Evolutionary conservation across 2,888 invertebrate genomes (phyloP).

Genomic region (Embidobia sp.): DNA sequence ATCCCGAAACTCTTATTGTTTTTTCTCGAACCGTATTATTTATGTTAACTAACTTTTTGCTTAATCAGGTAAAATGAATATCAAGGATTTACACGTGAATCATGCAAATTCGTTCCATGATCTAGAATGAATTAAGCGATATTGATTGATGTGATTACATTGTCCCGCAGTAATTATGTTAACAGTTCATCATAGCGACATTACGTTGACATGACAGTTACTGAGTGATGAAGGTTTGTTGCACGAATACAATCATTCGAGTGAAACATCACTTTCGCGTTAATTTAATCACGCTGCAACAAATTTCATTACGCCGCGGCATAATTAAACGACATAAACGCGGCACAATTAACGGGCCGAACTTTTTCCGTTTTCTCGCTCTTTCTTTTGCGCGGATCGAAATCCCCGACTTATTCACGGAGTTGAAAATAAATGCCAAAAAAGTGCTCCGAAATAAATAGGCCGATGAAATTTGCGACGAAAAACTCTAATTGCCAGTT

Average conservation of each 20-base stretch:
- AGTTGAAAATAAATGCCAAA: too few species aligned
- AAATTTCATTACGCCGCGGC: slow-evolving; percentile 25
- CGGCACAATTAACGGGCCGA: not conserved
- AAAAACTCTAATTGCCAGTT: slow-evolving; percentile 28
- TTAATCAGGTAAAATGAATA: too few species aligned
- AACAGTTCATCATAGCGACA: slow-evolving; percentile 56
- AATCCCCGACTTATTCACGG: too few species aligned
- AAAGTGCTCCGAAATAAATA: not conserved
- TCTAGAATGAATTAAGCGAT: slow-evolving; percentile 46
- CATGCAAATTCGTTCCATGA: slow-evolving; percentile 32
- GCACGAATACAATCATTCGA: slow-evolving; percentile 46
- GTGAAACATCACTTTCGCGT: slow-evolving; percentile 55
- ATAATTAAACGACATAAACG: slow-evolving; percentile 7
- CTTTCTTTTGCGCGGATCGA: too few species aligned
- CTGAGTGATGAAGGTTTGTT: slow-evolving; percentile 61
- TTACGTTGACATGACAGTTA: slow-evolving; percentile 58
- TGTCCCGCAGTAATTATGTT: slow-evolving; percentile 49
- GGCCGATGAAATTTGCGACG: not conserved
- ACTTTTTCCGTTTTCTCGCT: too few species aligned
- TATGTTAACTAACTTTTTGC: too few species aligned
- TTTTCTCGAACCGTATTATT: too few species aligned
- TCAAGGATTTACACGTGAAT: too few species aligned
- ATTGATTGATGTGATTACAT: slow-evolving; percentile 58
- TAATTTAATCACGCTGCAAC: slow-evolving; percentile 48
- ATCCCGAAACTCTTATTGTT: too few species aligned